Evolutionary conservation across 2,797 vertebrate species (phyloP).

Genomic region (Hippopotamyrus pictus): DNA sequence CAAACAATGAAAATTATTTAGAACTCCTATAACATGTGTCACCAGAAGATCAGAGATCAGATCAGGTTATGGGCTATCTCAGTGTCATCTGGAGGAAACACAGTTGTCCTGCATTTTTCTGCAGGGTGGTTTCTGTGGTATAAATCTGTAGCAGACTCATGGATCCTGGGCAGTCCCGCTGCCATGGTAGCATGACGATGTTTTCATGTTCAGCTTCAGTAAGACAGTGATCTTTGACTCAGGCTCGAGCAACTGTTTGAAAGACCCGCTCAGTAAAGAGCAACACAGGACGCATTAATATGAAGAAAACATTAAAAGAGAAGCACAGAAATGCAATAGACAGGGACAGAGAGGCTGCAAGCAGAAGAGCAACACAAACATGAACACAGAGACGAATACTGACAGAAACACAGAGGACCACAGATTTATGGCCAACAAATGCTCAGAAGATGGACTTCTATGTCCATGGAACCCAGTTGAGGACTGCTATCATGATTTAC

Average conservation of each 20-base stretch:
- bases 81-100: not conserved
- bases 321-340: not conserved
- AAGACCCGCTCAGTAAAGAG: not conserved
- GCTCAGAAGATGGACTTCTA: not conserved
- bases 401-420: not conserved
- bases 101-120: not conserved
- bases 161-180: not conserved
- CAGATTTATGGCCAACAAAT: not conserved
- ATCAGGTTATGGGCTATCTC: not conserved
- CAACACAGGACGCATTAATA: not conserved
- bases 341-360: not conserved
- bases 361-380: not conserved
- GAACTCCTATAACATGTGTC: not conserved
- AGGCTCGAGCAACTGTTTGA: not conserved
- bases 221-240: not conserved
- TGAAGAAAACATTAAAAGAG: not conserved
- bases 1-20: not conserved
- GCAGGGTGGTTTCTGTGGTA: not conserved
- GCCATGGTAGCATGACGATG: not conserved
- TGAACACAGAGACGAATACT: not conserved
- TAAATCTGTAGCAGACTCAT: not conserved
- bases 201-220: not conserved
- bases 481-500: not conserved
- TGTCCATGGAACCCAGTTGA: not conserved
- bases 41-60: not conserved